Percentiles rank a stretch among this genome's conserved stretches.
Evolutionary conservation across 2,888 invertebrate genomes (phyloP).

Genomic region (Euphydryas editha): DNA sequence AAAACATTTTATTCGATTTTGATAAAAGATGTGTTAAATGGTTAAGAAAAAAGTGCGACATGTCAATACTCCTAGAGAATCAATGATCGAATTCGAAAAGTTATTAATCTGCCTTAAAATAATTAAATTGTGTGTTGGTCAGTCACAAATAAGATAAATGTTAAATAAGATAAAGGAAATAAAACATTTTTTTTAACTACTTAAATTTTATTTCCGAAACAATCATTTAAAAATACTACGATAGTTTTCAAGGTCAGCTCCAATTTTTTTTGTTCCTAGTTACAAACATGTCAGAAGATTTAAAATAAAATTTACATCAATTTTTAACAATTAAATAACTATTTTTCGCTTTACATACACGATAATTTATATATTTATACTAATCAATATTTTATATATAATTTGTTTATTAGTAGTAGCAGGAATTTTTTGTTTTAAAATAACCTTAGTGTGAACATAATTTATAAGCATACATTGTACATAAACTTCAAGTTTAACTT

Average conservation of each 20-base stretch:
- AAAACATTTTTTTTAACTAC: conserved; percentile 45
- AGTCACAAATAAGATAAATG: too few species aligned
- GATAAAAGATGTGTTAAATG: too few species aligned
- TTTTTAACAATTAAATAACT: conserved; percentile 8
- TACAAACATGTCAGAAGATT: conserved; percentile 5
- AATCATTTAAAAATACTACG: conserved; percentile 69
- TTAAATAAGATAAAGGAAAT: conserved; percentile 21
- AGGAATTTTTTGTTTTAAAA: not conserved
- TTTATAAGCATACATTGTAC: not conserved
- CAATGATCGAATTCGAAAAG: too few species aligned
- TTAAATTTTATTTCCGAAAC: conserved; percentile 74
- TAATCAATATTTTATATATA: not conserved
- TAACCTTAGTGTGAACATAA: conserved; percentile 1
- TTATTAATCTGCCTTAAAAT: too few species aligned
- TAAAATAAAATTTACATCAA: conserved; percentile 22
- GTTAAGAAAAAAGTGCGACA: too few species aligned
- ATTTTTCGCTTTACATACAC: not conserved
- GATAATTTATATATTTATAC: conserved; percentile 1
- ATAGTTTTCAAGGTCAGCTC: conserved; percentile 63
- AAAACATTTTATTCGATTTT: too few species aligned
- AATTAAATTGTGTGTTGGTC: too few species aligned
- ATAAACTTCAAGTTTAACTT: not conserved
- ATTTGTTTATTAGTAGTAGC: not conserved
- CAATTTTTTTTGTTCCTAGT: conserved; percentile 59
- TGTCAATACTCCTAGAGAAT: too few species aligned